Evolutionary conservation across 2,113 vertebrate genomes (phyloP).

Genomic region (Illadopsis cleaveri): DNA sequence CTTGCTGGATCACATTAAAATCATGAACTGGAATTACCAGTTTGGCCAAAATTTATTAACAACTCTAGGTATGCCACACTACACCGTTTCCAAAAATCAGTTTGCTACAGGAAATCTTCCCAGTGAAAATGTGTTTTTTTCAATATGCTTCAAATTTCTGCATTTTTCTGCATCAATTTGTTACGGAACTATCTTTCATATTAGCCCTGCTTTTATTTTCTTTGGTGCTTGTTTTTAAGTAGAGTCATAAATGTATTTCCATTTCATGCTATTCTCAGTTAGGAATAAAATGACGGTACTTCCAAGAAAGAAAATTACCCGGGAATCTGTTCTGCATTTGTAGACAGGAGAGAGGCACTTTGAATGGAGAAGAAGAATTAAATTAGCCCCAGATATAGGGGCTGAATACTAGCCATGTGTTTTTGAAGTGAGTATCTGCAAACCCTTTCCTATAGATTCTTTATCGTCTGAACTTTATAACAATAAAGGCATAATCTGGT

Average conservation of each 20-base stretch:
- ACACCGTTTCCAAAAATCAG: neutral
- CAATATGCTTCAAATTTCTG: neutral
- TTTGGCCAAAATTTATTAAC: neutral
- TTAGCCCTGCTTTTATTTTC: constrained; percentile 5
- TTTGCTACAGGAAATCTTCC: neutral
- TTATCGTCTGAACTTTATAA: constrained; percentile 25
- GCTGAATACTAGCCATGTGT: constrained; percentile 54
- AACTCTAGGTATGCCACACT: neutral
- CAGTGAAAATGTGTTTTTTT: neutral
- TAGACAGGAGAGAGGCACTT: constrained; percentile 46
- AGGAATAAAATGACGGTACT: constrained; percentile 36
- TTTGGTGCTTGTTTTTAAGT: constrained; percentile 32
- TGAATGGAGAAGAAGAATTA: constrained; percentile 57
- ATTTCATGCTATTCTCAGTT: constrained; percentile 27
- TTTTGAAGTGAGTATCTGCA: constrained; percentile 54
- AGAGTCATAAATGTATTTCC: constrained; percentile 20
- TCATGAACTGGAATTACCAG: neutral
- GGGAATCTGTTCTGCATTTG: constrained; percentile 64
- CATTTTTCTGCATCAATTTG: constrained; percentile 12
- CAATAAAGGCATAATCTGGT: constrained; percentile 38
- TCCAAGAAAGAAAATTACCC: constrained; percentile 59
- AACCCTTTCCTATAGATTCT: constrained; percentile 18
- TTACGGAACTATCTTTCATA: constrained; percentile 11
- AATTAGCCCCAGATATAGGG: constrained; percentile 62
- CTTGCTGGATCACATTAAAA: neutral